phyloP scores from a whole-genome alignment of 2,113 vertebrate genomes.

The Phylloscopus trochilus region DNA sequence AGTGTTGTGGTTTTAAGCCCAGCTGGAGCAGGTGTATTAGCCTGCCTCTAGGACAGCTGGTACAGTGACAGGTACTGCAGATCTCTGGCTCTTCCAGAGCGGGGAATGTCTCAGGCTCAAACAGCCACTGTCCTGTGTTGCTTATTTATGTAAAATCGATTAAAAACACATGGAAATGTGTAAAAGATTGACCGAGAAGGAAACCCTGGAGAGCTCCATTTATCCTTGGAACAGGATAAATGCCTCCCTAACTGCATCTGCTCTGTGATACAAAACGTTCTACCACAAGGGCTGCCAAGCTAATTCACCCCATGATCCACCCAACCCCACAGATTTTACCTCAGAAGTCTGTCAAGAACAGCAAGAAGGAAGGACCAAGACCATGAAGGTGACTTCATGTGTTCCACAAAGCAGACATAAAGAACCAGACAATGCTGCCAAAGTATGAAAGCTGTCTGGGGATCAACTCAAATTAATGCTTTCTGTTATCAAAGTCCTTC shows the following conservation, averaged over 20 bases:
- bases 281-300: neutral
- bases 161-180: neutral
- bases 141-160: fast-evolving
- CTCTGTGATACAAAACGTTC: neutral
- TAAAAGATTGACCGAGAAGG: neutral
- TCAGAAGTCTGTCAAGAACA: neutral
- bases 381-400: neutral
- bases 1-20: neutral
- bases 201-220: neutral
- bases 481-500: neutral
- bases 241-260: neutral
- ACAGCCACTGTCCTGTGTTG: neutral
- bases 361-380: neutral
- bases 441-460: neutral
- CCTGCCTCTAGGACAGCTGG: neutral
- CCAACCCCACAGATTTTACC: neutral
- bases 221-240: neutral
- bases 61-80: neutral
- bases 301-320: neutral
- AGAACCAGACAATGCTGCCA: neutral
- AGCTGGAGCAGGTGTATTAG: neutral
- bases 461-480: neutral
- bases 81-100: neutral
- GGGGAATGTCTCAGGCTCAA: neutral
- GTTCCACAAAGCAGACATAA: neutral